phyloP scores from a whole-genome alignment of 2,888 invertebrate species.

The Ochropleura leucogaster region DNA sequence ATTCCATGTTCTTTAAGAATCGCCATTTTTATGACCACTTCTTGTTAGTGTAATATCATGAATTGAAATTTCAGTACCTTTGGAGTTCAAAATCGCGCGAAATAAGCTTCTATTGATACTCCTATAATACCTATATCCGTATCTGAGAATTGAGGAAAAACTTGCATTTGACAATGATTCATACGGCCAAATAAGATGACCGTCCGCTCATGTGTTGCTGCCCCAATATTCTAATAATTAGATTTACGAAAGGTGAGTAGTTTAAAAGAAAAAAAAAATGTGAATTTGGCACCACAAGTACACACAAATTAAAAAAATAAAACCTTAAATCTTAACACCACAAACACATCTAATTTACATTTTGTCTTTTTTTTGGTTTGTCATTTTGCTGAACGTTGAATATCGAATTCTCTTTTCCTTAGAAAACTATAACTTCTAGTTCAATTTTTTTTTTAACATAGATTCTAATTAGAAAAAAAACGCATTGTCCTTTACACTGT shows the following conservation, averaged over 20 bases:
- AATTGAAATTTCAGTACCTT: constrained; percentile 70
- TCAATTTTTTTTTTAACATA: too few relatives aligned
- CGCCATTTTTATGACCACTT: constrained; percentile 66
- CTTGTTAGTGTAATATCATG: constrained; percentile 69
- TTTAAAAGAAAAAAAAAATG: too few relatives aligned
- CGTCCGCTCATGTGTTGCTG: not conserved
- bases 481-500: not conserved
- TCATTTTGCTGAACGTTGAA: too few relatives aligned
- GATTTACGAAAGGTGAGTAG: not conserved
- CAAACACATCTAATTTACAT: too few relatives aligned
- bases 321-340: too few relatives aligned
- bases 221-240: not conserved
- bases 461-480: not conserved
- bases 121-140: constrained; percentile 52
- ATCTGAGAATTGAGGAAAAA: constrained; percentile 10
- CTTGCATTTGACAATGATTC: constrained; percentile 6
- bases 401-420: too few relatives aligned
- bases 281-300: too few relatives aligned
- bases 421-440: too few relatives aligned
- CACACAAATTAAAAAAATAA: too few relatives aligned
- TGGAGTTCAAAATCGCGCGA: constrained; percentile 67
- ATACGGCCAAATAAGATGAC: not conserved
- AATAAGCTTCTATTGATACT: constrained; percentile 68
- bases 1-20: not conserved
- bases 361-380: too few relatives aligned